These are phyloP conservation scores for Metacarcinus magister DNA, from an alignment of 2,888 invertebrate genomes.

Conservation along the genomic window DNA sequence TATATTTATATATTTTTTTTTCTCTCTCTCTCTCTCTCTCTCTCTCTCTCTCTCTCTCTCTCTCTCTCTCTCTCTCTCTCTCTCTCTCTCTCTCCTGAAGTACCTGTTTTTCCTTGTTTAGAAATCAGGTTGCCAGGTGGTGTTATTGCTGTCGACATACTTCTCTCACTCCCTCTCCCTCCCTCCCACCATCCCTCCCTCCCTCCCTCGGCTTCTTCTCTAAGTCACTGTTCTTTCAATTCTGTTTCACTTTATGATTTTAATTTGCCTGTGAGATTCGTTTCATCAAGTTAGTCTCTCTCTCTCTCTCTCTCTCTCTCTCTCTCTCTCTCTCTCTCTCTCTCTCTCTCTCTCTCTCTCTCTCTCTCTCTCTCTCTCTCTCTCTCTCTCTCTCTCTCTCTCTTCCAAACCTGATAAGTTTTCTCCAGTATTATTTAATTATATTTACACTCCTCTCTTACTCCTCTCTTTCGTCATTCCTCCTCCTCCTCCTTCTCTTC, in stretches of 20 bases:
- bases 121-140: conserved; percentile 3
- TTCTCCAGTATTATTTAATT: background rate
- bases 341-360: conserved; percentile 10
- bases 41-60: background rate
- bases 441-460: background rate
- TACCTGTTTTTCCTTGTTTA: conserved; percentile 13
- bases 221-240: background rate
- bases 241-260: background rate
- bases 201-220: background rate
- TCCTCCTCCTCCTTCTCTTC: background rate
- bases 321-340: conserved; percentile 1
- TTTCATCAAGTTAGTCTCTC: background rate
- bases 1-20: too few species aligned
- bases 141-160: conserved; percentile 8
- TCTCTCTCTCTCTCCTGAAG: background rate
- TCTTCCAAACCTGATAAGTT: background rate
- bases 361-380: background rate
- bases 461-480: background rate
- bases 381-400: background rate
- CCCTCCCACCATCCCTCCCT: background rate
- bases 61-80: background rate
- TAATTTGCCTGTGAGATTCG: background rate
- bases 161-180: background rate
- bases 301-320: background rate
- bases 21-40: background rate